Conservation (phyloP, 2,113 vertebrate genomes). For the Cettia cetti region DNA sequence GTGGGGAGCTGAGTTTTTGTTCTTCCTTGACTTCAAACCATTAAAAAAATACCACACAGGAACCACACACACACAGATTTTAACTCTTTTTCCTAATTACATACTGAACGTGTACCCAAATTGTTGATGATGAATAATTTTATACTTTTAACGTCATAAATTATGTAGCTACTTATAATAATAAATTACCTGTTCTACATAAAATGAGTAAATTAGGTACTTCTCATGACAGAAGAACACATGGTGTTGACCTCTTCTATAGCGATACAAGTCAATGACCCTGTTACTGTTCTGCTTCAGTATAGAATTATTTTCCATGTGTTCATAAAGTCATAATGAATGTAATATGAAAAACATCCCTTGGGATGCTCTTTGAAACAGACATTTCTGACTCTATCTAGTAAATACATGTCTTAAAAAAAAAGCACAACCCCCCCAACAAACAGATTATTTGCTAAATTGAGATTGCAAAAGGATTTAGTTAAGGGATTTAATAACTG, state of each 20-base stretch:
- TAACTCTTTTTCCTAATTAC: not conserved
- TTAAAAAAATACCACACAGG: not conserved
- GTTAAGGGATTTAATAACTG: not conserved
- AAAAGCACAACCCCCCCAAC: not conserved
- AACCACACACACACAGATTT: rapidly evolving
- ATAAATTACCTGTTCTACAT: not conserved
- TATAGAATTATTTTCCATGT: not conserved
- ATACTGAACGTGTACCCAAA: not conserved
- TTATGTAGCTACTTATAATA: not conserved
- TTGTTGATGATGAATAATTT: not conserved
- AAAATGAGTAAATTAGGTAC: not conserved
- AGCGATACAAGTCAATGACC: not conserved
- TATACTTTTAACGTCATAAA: not conserved
- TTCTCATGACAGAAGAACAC: not conserved
- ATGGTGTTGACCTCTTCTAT: not conserved
- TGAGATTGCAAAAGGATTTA: not conserved
- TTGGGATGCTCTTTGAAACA: not conserved
- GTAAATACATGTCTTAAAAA: not conserved
- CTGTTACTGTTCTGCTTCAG: not conserved
- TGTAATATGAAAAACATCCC: not conserved
- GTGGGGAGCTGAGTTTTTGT: not conserved
- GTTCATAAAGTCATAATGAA: not conserved
- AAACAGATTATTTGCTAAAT: not conserved
- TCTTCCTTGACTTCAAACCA: not conserved
- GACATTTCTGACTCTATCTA: not conserved